A percentile compares a stretch with the other conserved stretches of the same genome.
Evolutionary conservation across 2,888 invertebrate genomes (phyloP).

Genomic region (Nysson spinosus): DNA sequence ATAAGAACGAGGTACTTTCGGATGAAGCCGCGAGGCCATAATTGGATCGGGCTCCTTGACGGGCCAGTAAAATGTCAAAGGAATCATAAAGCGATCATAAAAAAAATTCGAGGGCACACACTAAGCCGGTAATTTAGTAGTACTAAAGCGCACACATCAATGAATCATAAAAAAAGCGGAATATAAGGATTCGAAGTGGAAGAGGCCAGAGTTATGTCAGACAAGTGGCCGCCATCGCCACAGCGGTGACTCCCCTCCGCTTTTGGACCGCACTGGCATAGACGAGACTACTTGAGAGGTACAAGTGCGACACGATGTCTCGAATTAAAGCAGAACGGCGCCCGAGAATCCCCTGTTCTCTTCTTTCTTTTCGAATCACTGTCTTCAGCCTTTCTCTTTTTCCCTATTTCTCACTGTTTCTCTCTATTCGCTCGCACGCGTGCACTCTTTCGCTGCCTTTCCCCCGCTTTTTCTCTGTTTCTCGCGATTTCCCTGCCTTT

Average conservation of each 20-base stretch:
- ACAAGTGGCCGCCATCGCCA: slow-evolving; percentile 50
- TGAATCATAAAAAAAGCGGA: slow-evolving; percentile 1
- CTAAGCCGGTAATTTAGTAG: slow-evolving; percentile 7
- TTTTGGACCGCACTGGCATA: slow-evolving; percentile 34
- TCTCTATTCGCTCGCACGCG: background rate
- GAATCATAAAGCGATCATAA: too few relatives aligned
- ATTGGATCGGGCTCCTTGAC: too few relatives aligned
- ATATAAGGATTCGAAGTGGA: slow-evolving; percentile 42
- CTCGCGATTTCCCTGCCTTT: too few relatives aligned
- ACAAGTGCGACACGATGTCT: slow-evolving; percentile 62
- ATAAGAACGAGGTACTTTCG: too few relatives aligned
- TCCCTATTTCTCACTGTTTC: background rate
- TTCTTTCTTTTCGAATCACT: background rate
- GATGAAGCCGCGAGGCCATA: too few relatives aligned
- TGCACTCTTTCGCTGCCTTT: background rate
- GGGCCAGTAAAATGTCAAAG: too few relatives aligned
- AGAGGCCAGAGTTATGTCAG: slow-evolving; percentile 56
- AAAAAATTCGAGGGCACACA: too few relatives aligned
- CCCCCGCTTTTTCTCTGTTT: background rate
- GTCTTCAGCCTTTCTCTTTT: background rate
- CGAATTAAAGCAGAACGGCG: slow-evolving; percentile 69
- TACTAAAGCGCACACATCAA: background rate
- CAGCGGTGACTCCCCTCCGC: slow-evolving; percentile 22
- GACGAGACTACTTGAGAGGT: slow-evolving; percentile 58
- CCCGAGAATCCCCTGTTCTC: slow-evolving; percentile 12